Evolutionary conservation across 2,797 vertebrate genomes (phyloP).

Genomic region (Gephyroberyx darwinii): DNA sequence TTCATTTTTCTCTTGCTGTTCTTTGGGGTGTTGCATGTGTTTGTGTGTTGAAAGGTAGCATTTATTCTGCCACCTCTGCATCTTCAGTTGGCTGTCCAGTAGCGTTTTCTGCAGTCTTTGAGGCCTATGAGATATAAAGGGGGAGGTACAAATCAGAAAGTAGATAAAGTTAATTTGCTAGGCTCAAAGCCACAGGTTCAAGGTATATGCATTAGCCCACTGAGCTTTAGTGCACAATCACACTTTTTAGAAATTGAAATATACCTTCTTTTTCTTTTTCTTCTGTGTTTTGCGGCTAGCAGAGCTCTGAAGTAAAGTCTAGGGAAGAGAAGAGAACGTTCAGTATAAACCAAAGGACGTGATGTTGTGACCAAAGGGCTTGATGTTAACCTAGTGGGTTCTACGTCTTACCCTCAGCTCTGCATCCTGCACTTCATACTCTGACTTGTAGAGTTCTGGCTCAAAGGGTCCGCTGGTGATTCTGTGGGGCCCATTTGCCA

Average conservation of each 20-base stretch:
- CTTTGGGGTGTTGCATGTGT: constrained; percentile 62
- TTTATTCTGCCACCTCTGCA: constrained; percentile 67
- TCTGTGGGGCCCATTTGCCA: constrained; percentile 94
- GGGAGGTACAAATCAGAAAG: background rate
- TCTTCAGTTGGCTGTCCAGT: constrained; percentile 71
- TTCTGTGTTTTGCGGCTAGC: constrained; percentile 97
- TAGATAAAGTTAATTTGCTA: too few relatives aligned
- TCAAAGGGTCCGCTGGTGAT: constrained; percentile 92
- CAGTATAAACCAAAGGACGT: background rate
- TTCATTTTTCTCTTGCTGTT: constrained; percentile 56
- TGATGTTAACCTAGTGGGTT: background rate
- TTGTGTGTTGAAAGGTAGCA: constrained; percentile 61
- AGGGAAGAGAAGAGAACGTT: constrained; percentile 16
- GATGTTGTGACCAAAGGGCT: background rate
- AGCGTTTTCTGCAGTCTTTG: constrained; percentile 77
- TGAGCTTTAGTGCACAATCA: background rate
- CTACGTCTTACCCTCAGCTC: constrained; percentile 87
- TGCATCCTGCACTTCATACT: constrained; percentile 91
- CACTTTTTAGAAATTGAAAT: background rate
- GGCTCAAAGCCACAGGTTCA: too few relatives aligned
- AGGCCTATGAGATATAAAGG: constrained; percentile 60
- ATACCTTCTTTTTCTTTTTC: constrained; percentile 99
- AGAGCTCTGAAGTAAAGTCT: constrained; percentile 96
- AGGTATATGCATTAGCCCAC: too few relatives aligned
- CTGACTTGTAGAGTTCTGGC: constrained; percentile 92